Percentiles rank a stretch among this genome's conserved stretches.
These are phyloP conservation scores for Cottoperca gobio DNA, from an alignment of 2,797 vertebrate species.

Conservation along the genomic window DNA sequence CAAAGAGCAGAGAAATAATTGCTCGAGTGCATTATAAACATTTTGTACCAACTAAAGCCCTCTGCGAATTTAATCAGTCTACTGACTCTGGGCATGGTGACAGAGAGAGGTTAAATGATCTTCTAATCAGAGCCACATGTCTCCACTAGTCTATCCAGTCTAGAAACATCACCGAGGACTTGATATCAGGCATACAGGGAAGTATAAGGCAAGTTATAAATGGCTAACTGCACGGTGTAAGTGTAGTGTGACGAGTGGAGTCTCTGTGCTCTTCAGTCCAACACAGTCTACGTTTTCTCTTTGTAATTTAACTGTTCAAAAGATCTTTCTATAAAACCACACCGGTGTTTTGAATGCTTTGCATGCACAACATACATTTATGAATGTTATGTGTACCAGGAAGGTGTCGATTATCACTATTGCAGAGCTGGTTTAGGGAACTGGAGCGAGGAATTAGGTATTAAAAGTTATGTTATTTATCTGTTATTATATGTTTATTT, in stretches of 20 bases:
- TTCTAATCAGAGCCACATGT: slow-evolving; percentile 86
- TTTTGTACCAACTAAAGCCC: slow-evolving; percentile 76
- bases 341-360: slow-evolving; percentile 18
- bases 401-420: slow-evolving; percentile 1
- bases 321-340: slow-evolving; percentile 8
- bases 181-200: slow-evolving; percentile 60
- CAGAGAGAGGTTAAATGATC: slow-evolving; percentile 78
- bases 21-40: slow-evolving; percentile 80
- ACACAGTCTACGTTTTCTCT: slow-evolving; percentile 23
- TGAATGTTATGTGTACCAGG: slow-evolving; percentile 8
- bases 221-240: slow-evolving; percentile 41
- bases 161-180: slow-evolving; percentile 69
- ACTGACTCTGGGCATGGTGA: slow-evolving; percentile 78
- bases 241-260: slow-evolving; percentile 19
- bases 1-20: slow-evolving; percentile 75
- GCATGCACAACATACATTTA: slow-evolving; percentile 12
- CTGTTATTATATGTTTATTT: no score
- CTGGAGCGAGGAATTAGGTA: neutral
- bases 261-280: slow-evolving; percentile 13
- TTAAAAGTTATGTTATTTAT: slow-evolving; percentile 5
- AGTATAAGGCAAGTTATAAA: slow-evolving; percentile 64
- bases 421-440: neutral
- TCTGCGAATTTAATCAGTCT: slow-evolving; percentile 85
- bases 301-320: no score
- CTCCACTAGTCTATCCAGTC: slow-evolving; percentile 73